These are phyloP conservation scores for Cryptocephalus primarius DNA, from an alignment of 2,888 invertebrate species.

Conservation along the genomic window DNA sequence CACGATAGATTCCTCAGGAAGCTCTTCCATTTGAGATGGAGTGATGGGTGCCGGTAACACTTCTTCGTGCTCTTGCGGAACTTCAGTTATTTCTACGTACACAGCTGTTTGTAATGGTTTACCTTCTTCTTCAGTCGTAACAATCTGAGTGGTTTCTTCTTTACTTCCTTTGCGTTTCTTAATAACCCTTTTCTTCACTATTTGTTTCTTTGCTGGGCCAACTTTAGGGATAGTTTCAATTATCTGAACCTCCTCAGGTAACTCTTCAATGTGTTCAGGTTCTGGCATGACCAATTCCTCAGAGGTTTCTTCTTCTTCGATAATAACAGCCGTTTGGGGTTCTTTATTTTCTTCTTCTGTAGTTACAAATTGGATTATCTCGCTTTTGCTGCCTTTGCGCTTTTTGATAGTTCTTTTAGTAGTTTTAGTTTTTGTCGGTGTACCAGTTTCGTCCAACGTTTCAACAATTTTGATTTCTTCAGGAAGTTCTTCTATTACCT, in stretches of 20 bases:
- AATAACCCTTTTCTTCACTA: slow-evolving; percentile 21
- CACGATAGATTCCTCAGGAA: slow-evolving; percentile 33
- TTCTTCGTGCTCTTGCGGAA: slow-evolving; percentile 27
- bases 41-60: slow-evolving; percentile 29
- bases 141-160: slow-evolving; percentile 34
- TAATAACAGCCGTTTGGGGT: slow-evolving; percentile 28
- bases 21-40: slow-evolving; percentile 14
- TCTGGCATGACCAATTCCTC: slow-evolving; percentile 1
- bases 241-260: slow-evolving; percentile 21
- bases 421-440: slow-evolving; percentile 19
- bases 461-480: slow-evolving; percentile 21
- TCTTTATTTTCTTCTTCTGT: slow-evolving; percentile 35
- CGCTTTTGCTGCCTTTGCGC: slow-evolving; percentile 28
- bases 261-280: slow-evolving; percentile 18
- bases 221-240: slow-evolving; percentile 31
- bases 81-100: slow-evolving; percentile 26
- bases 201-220: slow-evolving; percentile 20
- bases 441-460: slow-evolving; percentile 16
- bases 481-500: slow-evolving; percentile 23
- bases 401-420: slow-evolving; percentile 32
- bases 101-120: slow-evolving; percentile 34
- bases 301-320: slow-evolving; percentile 15
- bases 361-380: slow-evolving; percentile 30
- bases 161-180: slow-evolving; percentile 28
- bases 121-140: slow-evolving; percentile 31